A percentile compares a stretch with the other conserved stretches of the same genome.
Conservation (phyloP, 1,140 invertebrate species). For the Lithobius niger region DNA sequence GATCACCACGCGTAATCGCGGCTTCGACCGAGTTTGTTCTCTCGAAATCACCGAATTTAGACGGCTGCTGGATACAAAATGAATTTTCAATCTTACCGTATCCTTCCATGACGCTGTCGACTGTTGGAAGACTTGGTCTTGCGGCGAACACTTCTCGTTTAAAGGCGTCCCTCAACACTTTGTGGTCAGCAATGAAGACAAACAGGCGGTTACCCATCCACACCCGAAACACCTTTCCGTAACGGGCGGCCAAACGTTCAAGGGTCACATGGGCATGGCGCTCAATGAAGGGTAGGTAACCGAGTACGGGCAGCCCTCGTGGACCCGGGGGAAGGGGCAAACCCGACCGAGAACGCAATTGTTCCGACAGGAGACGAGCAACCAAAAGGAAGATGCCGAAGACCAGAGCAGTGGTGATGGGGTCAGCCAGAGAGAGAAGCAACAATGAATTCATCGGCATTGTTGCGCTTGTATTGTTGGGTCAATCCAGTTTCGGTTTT, state of each 20-base stretch:
- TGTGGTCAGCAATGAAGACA: slow-evolving; percentile 71
- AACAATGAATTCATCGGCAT: too few species aligned
- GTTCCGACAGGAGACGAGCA: too few species aligned
- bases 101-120: slow-evolving; percentile 61
- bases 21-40: too few species aligned
- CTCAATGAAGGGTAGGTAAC: slow-evolving; percentile 62
- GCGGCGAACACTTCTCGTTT: slow-evolving; percentile 69
- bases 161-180: slow-evolving; percentile 68
- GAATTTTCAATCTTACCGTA: slow-evolving; percentile 55
- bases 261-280: slow-evolving; percentile 58
- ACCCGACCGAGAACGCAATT: not conserved
- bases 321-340: slow-evolving; percentile 58
- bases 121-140: slow-evolving; percentile 65
- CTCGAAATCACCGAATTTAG: too few species aligned
- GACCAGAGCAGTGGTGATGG: too few species aligned
- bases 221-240: slow-evolving; percentile 67
- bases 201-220: slow-evolving; percentile 62
- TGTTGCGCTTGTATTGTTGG: too few species aligned
- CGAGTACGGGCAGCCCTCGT: slow-evolving; percentile 64
- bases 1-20: too few species aligned
- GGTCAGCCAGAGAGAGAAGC: too few species aligned
- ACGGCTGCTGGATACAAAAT: too few species aligned
- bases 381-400: too few species aligned
- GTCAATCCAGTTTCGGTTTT: too few species aligned
- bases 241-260: slow-evolving; percentile 53